Percentiles rank a stretch among this genome's conserved stretches.
Conservation (phyloP, 2,113 vertebrate species). For the Cnemophilus loriae region DNA sequence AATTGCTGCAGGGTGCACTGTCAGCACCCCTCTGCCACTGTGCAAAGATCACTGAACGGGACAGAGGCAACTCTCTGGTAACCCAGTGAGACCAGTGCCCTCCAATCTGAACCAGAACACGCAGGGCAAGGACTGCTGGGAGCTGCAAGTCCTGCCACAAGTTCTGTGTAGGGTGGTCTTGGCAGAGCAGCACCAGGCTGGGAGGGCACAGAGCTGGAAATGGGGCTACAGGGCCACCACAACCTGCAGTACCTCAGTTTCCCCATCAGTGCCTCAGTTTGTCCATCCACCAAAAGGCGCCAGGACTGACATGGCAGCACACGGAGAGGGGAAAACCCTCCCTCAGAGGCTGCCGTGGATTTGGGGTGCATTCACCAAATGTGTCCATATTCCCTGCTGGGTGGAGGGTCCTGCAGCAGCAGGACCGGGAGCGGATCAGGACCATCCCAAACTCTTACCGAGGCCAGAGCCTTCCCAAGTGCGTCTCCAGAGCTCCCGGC, state of each 20-base stretch:
- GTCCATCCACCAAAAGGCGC: background rate
- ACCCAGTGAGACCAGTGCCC: background rate
- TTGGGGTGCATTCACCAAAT: background rate
- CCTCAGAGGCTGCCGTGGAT: background rate
- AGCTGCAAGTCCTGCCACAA: background rate
- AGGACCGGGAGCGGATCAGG: rapidly evolving
- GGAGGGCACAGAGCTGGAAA: background rate
- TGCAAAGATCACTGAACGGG: background rate
- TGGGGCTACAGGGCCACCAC: background rate
- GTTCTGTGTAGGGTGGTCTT: background rate
- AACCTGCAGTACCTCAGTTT: background rate
- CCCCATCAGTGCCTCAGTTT: background rate
- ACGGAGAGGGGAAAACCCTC: rapidly evolving
- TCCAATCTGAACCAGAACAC: background rate
- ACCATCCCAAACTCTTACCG: constrained; percentile 75
- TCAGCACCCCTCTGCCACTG: background rate
- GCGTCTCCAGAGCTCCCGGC: constrained; percentile 95
- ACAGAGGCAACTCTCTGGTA: background rate
- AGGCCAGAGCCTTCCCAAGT: constrained; percentile 96
- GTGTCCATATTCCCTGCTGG: background rate
- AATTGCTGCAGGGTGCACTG: background rate
- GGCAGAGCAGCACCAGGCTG: background rate
- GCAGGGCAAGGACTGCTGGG: background rate
- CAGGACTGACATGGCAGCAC: background rate
- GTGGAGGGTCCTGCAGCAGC: background rate